These are phyloP conservation scores for Camptogramma bilineatum DNA, from an alignment of 2,888 invertebrate genomes.

Conservation along the genomic window DNA sequence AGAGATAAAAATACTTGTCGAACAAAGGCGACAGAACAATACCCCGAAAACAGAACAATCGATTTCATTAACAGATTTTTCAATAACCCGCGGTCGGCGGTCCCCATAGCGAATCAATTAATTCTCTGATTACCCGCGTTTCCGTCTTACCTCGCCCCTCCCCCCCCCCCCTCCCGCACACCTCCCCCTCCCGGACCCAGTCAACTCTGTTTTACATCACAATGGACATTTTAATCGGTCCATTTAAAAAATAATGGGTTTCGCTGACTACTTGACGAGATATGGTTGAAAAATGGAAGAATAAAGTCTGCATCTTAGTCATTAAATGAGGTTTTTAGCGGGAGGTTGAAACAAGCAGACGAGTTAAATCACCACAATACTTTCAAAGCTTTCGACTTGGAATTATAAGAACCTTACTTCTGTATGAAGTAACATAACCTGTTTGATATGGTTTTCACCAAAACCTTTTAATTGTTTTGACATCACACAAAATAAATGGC, in stretches of 20 bases:
- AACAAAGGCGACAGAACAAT: constrained; percentile 21
- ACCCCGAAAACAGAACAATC: constrained; percentile 31
- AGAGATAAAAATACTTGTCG: constrained; percentile 15
- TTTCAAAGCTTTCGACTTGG: background rate
- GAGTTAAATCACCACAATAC: background rate
- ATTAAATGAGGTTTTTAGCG: background rate
- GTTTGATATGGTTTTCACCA: background rate
- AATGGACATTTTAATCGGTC: constrained; percentile 56
- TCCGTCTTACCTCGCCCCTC: constrained; percentile 42
- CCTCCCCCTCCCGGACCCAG: background rate
- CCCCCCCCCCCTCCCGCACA: constrained; percentile 2
- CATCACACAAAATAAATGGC: background rate
- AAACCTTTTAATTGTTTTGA: background rate
- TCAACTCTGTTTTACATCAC: constrained; percentile 47
- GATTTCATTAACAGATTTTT: constrained; percentile 35
- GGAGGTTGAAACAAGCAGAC: background rate
- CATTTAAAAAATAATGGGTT: constrained; percentile 46
- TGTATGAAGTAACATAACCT: too few species aligned
- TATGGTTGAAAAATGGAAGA: constrained; percentile 13
- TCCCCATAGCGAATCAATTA: constrained; percentile 56
- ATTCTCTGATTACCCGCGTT: constrained; percentile 61
- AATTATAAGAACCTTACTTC: background rate
- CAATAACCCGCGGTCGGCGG: constrained; percentile 29
- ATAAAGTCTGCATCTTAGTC: background rate
- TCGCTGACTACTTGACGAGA: constrained; percentile 17